Conservation (phyloP, 2,888 invertebrate species). For the Zele albiditarsus region DNA sequence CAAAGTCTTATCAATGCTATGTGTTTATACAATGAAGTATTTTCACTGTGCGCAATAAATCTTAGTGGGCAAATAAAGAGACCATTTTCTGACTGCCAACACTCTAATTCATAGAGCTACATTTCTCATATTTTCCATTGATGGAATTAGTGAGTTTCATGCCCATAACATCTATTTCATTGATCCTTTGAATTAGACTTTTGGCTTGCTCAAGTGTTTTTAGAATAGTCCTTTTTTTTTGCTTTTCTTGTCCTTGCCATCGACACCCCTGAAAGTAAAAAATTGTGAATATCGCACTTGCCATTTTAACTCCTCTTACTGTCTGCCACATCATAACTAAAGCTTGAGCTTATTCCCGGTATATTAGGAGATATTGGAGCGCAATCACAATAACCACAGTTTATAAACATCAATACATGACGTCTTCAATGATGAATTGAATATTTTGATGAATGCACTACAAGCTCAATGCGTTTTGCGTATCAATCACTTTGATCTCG, state of each 20-base stretch:
- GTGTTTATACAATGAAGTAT: conserved; percentile 21
- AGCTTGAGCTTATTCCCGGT: not conserved
- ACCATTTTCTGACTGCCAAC: not conserved
- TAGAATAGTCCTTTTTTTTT: conserved; percentile 94
- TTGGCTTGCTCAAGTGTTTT: conserved; percentile 61
- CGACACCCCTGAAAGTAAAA: conserved; percentile 80
- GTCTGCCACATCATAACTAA: conserved; percentile 7
- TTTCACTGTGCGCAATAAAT: conserved; percentile 20
- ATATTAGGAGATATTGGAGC: conserved; percentile 16
- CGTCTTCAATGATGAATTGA: conserved; percentile 17
- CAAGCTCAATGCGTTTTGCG: conserved; percentile 12
- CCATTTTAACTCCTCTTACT: not conserved
- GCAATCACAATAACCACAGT: conserved; percentile 12
- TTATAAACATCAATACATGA: conserved; percentile 16
- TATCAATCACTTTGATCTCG: not conserved
- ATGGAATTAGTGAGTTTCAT: not conserved
- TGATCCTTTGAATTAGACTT: conserved; percentile 36
- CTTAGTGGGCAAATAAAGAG: conserved; percentile 8
- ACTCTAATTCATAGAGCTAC: not conserved
- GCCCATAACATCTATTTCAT: not conserved
- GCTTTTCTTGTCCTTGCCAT: conserved; percentile 91
- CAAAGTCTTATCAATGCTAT: conserved; percentile 26
- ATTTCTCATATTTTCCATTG: not conserved
- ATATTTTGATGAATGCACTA: not conserved
- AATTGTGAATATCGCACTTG: conserved; percentile 53